Conservation (phyloP, 2,113 vertebrate genomes). For the Pollachius pollachius region DNA sequence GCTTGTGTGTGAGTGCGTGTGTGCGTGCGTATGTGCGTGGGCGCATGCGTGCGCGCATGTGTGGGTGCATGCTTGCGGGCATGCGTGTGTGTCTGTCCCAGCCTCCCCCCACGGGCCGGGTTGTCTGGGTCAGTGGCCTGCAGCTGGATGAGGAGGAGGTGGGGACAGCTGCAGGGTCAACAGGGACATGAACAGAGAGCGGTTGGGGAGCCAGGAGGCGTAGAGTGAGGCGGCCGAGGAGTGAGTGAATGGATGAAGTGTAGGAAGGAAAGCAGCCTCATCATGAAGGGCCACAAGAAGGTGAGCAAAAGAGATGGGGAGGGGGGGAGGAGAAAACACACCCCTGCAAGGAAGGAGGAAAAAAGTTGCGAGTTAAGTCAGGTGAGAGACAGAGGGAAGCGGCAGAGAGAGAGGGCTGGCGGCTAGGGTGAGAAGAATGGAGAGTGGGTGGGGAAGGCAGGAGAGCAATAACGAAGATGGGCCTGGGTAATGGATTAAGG, state of each 20-base stretch:
- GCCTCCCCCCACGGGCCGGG: conserved; percentile 29
- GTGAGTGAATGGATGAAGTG: no score
- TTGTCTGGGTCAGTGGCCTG: conserved; percentile 48
- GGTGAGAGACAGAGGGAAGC: not conserved
- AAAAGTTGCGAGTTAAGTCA: not conserved
- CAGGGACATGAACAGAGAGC: conserved; percentile 24
- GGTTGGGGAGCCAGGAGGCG: conserved; percentile 11
- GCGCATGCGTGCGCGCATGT: not conserved
- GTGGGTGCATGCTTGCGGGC: not conserved
- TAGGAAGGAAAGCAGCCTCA: no score
- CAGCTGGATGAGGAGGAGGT: conserved; percentile 5
- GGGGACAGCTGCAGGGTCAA: not conserved
- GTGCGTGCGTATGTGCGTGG: no score
- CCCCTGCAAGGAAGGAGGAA: conserved; percentile 5
- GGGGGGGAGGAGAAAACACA: not conserved
- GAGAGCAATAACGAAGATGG: not conserved
- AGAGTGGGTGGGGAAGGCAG: not conserved
- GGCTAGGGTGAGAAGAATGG: not conserved
- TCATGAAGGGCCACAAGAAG: conserved; percentile 18
- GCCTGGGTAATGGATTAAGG: conserved; percentile 5
- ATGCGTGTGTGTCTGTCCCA: conserved; percentile 26
- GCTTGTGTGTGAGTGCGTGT: no score
- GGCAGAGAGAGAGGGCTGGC: not conserved
- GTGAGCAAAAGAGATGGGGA: not conserved
- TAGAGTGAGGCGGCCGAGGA: no score